Evolutionary conservation across 2,113 vertebrate genomes (phyloP), one percentile per base, ranked within the genome.

Genomic region (Gadus chalcogrammus): DNA sequence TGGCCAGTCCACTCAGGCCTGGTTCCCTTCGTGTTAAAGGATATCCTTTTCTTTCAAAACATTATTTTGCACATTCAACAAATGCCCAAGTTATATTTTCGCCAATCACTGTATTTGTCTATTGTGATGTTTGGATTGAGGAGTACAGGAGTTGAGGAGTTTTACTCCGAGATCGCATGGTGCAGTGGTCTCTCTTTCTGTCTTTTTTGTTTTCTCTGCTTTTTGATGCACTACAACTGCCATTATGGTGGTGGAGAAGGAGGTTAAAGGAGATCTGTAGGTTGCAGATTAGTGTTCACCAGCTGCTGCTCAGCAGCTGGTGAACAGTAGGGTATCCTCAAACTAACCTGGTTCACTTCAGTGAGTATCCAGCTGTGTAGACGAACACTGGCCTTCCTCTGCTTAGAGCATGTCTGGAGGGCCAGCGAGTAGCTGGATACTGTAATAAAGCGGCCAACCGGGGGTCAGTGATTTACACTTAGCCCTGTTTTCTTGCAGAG

Each of bases 211-310:
- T 48, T 48, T 9, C 42, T 48, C 42, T 13, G 8, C 42, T 66
- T 60, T 59, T 65, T 65, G 38, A 72, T 64, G 70, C 70, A 63
- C 28, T 24, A 20, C 60, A 80, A 70, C 80, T 61, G 82, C 77
- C 70, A 69, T 68, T 63, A 71, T 72, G 73, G 75, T 77, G 67
- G 71, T 72, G 42, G 42, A 13, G 42, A 48, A 48, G 73, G 75
- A 75, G 67, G 64, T 63, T 70, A 59, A 77, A 87, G 56, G 78
- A 83, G 86, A 84, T 90, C 87, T 89, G 71, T 89, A 87, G 84
- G 88, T 88, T 89, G 78, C 62, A 86, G 87, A 89, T 89, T 89
- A 89, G 79, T 38, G 73, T 70, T 76, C 52, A 28, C 79, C 89
- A 89, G 84, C 83, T 88, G 87, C 81, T 86, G 71, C 65, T 86